Conservation (phyloP, 2,113 vertebrate genomes). For the Cyprinus carpio region DNA sequence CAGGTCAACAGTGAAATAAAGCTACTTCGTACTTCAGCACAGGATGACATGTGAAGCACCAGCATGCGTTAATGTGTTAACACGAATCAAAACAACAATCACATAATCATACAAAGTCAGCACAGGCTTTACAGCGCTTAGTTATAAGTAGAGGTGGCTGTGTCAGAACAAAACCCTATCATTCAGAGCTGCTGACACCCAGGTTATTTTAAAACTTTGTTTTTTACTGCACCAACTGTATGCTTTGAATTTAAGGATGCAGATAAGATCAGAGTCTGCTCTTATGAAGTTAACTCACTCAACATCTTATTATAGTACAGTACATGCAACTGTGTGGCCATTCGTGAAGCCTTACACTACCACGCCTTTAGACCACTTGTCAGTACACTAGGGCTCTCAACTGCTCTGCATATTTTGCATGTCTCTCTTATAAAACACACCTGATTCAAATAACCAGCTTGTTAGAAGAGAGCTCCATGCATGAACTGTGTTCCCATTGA, state of each 20-base stretch:
- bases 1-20: background rate
- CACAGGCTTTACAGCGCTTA: background rate
- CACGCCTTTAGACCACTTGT: background rate
- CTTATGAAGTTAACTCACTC: background rate
- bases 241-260: background rate
- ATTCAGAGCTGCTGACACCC: slow-evolving; percentile 3
- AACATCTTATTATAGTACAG: background rate
- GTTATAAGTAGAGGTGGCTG: background rate
- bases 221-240: background rate
- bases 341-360: background rate
- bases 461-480: no score
- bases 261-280: background rate
- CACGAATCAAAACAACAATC: slow-evolving; percentile 8
- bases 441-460: no score
- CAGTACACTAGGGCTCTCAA: background rate
- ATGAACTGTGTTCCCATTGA: no score
- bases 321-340: background rate
- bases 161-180: background rate
- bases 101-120: background rate
- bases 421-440: no score
- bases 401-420: no score
- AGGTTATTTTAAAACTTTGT: background rate
- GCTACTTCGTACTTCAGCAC: background rate
- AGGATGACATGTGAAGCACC: background rate
- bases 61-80: background rate